A percentile compares a stretch with the other conserved stretches of the same genome.
Evolutionary conservation across 2,797 vertebrate genomes (phyloP).

Genomic region (Lepus townsendii): DNA sequence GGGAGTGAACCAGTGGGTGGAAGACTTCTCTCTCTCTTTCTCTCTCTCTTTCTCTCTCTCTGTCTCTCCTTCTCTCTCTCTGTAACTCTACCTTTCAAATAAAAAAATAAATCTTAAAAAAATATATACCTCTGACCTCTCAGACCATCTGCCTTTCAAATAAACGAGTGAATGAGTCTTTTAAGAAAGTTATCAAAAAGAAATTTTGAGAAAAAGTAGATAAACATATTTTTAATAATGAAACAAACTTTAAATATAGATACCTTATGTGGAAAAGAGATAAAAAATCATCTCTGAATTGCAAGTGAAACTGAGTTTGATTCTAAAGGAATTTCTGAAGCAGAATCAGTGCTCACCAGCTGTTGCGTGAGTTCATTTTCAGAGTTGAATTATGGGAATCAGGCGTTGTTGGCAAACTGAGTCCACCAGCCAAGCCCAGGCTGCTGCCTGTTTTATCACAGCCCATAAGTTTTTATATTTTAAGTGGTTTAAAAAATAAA

Average conservation of each 20-base stretch:
- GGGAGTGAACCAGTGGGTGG: too few relatives aligned
- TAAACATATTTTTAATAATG: neutral
- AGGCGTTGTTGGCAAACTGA: neutral
- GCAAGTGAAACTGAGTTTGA: neutral
- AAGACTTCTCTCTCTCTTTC: too few relatives aligned
- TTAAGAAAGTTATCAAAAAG: neutral
- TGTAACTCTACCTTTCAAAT: too few relatives aligned
- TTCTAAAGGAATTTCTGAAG: constrained; percentile 55
- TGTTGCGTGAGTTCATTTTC: constrained; percentile 6
- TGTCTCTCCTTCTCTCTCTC: too few relatives aligned
- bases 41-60: too few relatives aligned
- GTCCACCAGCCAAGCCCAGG: neutral
- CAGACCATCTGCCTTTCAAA: too few relatives aligned
- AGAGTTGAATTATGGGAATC: neutral
- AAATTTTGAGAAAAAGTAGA: neutral
- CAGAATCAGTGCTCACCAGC: neutral
- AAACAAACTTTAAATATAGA: too few relatives aligned
- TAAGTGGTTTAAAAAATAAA: neutral
- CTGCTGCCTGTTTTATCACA: neutral
- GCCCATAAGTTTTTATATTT: constrained; percentile 7
- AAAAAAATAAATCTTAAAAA: too few relatives aligned
- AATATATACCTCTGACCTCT: too few relatives aligned
- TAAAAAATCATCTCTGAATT: constrained; percentile 3
- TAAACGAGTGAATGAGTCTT: too few relatives aligned
- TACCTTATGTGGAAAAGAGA: neutral